Evolutionary conservation across 2,888 invertebrate species (phyloP).

Genomic region (Chrysolina oricalcia): DNA sequence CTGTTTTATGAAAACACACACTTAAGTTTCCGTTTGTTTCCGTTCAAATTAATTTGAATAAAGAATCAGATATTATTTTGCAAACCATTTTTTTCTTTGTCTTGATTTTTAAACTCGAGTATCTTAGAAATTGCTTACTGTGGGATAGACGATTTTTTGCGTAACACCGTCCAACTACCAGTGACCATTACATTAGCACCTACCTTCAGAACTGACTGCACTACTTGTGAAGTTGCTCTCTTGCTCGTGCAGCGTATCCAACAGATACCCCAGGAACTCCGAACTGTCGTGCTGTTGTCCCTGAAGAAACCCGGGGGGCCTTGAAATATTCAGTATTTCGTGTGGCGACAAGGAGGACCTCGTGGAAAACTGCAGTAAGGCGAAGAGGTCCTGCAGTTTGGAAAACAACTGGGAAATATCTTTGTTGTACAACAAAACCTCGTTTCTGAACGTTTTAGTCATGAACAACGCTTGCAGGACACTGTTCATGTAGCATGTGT

Average conservation of each 20-base stretch:
- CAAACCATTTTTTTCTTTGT: not conserved
- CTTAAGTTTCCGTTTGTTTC: not conserved
- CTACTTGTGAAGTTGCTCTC: slow-evolving; percentile 69
- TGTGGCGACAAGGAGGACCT: slow-evolving; percentile 80
- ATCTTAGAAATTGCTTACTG: not conserved
- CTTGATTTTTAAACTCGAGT: not conserved
- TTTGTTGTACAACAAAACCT: slow-evolving; percentile 75
- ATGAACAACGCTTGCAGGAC: slow-evolving; percentile 88
- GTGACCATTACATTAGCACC: slow-evolving; percentile 28
- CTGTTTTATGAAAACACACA: not conserved
- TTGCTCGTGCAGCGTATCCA: slow-evolving; percentile 85
- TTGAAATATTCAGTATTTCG: slow-evolving; percentile 81
- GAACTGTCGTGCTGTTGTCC: slow-evolving; percentile 92
- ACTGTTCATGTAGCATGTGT: slow-evolving; percentile 93
- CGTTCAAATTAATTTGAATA: not conserved
- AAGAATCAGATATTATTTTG: not conserved
- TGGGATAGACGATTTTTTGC: not conserved
- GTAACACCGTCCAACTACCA: slow-evolving; percentile 7
- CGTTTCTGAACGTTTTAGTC: slow-evolving; percentile 85
- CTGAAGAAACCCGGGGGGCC: slow-evolving; percentile 84
- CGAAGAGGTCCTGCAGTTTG: slow-evolving; percentile 83
- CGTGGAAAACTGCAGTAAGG: slow-evolving; percentile 80
- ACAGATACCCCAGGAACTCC: slow-evolving; percentile 85
- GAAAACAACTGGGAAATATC: slow-evolving; percentile 76
- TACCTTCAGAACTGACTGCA: slow-evolving; percentile 47